Evolutionary conservation across 2,888 invertebrate species (phyloP), one percentile per base, ranked within the genome.

Genomic region (Anodontia alba): DNA sequence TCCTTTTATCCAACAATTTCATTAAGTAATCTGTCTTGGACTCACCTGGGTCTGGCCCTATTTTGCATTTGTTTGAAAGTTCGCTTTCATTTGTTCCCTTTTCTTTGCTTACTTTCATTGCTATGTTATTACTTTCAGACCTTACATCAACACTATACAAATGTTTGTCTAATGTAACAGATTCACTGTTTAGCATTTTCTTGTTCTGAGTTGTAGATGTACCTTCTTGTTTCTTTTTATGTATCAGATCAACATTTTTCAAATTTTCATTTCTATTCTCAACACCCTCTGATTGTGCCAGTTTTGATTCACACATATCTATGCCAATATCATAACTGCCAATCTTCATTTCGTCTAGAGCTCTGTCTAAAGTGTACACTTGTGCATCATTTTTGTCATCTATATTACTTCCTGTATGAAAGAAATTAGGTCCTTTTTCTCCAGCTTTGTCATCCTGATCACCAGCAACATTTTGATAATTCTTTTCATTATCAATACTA

Each of bases 1-100:
- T 90, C 70, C 89, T 85, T 74, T 83, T 90, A 66, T 89, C 87
- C 67, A 92, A 79, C 20, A 92, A 71, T 42, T 81, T 82, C 89
- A 91, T 88, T 42, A 92, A 73, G 79, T 88, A 88, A 1, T 89
- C 87, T 31, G 88, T 85, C 57, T 89, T 88, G 57, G 88, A 70
- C 43, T 80, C 29, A 10, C 42, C 46, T 17, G 7, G n/a, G n/a
- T 42, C 43, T 42, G n/a, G 26, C 17, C 46, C 69, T 33, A 17
- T 8, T 62, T 62, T 62, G 20, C 1, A 17, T 29, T 62, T 62
- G 3, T 62, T 54, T 46, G 54, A 26, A 5, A 1, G 5, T 29
- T 5, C 26, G 54, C 26, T 26, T 5, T 8, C 46, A 46, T 46
- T 46, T 3, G 15, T 46, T 38, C 12, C 38, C 38, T 38, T 38